Evolutionary conservation across 2,888 invertebrate species (phyloP).

Genomic region (Cheilosia scutellata): DNA sequence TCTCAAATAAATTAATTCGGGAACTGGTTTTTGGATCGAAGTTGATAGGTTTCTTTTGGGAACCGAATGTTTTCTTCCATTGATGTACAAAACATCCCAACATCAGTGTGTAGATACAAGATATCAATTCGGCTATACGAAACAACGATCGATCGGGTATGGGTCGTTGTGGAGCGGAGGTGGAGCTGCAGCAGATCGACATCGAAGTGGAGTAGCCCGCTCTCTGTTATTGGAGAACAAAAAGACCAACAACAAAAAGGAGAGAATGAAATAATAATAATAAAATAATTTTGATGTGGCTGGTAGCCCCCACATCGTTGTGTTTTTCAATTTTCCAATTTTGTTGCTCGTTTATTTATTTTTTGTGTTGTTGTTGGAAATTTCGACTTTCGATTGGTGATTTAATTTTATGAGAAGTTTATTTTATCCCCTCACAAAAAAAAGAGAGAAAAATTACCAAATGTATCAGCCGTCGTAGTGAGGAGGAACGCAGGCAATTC

Average conservation of each 20-base stretch:
- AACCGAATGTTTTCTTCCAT: slow-evolving; percentile 58
- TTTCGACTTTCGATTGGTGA: slow-evolving; percentile 67
- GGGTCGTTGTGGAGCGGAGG: slow-evolving; percentile 8
- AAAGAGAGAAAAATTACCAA: slow-evolving; percentile 39
- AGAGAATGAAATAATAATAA: slow-evolving; percentile 69
- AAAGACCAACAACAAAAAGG: slow-evolving; percentile 18
- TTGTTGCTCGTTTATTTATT: slow-evolving; percentile 44
- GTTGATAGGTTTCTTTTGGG: slow-evolving; percentile 51
- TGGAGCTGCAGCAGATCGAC: not conserved
- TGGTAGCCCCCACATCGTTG: slow-evolving; percentile 72
- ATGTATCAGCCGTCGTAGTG: not conserved
- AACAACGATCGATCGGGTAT: slow-evolving; percentile 31
- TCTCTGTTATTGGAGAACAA: slow-evolving; percentile 6
- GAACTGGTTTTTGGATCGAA: slow-evolving; percentile 52
- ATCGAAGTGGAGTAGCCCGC: slow-evolving; percentile 2
- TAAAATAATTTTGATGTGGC: slow-evolving; percentile 73
- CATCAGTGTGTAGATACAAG: slow-evolving; percentile 56
- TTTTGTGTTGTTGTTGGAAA: slow-evolving; percentile 36
- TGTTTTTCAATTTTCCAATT: slow-evolving; percentile 59
- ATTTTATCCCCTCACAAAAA: slow-evolving; percentile 44
- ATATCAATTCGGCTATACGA: slow-evolving; percentile 42
- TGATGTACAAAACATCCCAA: slow-evolving; percentile 48
- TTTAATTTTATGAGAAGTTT: slow-evolving; percentile 76
- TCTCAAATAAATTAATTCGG: slow-evolving; percentile 70
- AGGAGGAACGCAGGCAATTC: slow-evolving; percentile 53